These are phyloP conservation scores for Spea multiplicata DNA, from an alignment of 2,113 vertebrate species.

Conservation along the genomic window DNA sequence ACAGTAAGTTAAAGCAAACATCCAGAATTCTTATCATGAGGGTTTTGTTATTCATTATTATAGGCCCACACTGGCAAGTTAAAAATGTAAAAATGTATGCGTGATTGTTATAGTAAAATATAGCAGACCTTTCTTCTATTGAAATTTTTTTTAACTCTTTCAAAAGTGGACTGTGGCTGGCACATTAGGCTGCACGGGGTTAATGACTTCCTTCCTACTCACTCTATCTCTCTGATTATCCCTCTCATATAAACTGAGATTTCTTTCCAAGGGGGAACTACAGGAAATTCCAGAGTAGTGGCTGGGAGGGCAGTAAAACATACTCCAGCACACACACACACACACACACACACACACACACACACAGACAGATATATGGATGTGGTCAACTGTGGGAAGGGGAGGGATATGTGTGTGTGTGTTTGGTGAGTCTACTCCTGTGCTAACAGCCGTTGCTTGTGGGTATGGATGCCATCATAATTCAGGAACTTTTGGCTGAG, in stretches of 20 bases:
- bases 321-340: conserved; percentile 11
- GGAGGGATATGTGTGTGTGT: conserved; percentile 43
- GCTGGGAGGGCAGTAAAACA: conserved; percentile 35
- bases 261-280: conserved; percentile 41
- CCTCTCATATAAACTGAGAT: conserved; percentile 8
- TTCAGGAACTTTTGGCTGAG: conserved; percentile 93
- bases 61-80: too few species aligned
- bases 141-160: background rate
- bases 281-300: conserved; percentile 45
- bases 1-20: too few species aligned
- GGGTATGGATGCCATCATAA: conserved; percentile 89
- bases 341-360: conserved; percentile 23
- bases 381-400: conserved; percentile 43
- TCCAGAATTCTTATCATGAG: too few species aligned
- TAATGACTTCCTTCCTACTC: conserved; percentile 17
- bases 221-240: conserved; percentile 18
- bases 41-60: too few species aligned
- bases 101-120: background rate
- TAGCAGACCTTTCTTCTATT: background rate
- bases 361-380: conserved; percentile 33
- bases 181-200: conserved; percentile 9
- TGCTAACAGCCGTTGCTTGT: conserved; percentile 33
- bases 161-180: background rate
- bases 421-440: conserved; percentile 26
- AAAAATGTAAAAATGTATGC: too few species aligned